Base-by-base conservation (phyloP, 53 echinoderm and acorn worm genomes). In the Temnopleurus reevesii region DNA sequence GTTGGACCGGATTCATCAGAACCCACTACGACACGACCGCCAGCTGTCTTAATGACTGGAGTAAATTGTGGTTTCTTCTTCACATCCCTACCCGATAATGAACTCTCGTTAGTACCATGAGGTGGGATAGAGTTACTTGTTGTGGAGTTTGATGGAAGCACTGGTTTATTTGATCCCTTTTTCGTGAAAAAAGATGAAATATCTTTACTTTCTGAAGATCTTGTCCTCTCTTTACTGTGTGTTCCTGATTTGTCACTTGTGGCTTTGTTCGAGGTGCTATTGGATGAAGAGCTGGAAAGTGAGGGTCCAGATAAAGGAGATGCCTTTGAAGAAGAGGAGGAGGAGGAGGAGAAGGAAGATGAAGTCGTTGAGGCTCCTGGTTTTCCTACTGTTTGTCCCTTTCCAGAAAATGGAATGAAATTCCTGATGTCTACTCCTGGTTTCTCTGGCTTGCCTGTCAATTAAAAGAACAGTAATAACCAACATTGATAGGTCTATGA, bases 331-430 rank as follows among this genome's bases (percentile, higher is more conserved):
- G 86, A 28, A 28, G 81, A 30, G 51, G 81, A 53, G 26, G 53
- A 53, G 27, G 81, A 30, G 51, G 81, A 53, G 26, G 53, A 53
- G 27, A 55, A 30, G 10, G 54, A 60, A 15, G 47, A 2, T 81
- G 81, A 57, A 45, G 44, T 4, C 7, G 58, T 28, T 34, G 59
- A 43, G 15, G 86, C 24, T 49, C 46, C n/a, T 19, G 71, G 71
- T 19, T 23, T 83, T 83, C 91, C 91, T 0, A 91, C 60, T 26
- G 86, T 58, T 5, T 87, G 87, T 28, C 91, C 91, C 41, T 86
- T 86, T 12, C 91, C 91, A 87, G 86, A 77, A 35, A 91, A 91
- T 4, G 91, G 63, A 45, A 91, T 79, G 35, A 91, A 91, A 36
- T 81, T 80, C 63, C 91, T 87, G 81, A 91, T 91, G 64, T 91